phyloP scores from a whole-genome alignment of 2,888 invertebrate species.

The Cyclophora albipunctata region DNA sequence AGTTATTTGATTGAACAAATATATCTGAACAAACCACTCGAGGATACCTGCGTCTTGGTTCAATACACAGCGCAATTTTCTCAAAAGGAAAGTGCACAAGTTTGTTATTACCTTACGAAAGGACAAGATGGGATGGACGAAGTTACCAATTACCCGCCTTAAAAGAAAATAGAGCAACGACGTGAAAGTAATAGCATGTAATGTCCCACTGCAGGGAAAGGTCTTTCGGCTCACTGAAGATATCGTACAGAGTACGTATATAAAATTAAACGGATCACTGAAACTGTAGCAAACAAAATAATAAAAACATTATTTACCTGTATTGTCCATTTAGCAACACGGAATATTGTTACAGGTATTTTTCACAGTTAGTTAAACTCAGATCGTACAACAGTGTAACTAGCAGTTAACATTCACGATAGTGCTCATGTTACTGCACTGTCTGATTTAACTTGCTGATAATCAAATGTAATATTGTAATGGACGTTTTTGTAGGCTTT shows the following conservation, averaged over 20 bases:
- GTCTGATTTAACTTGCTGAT: conserved; percentile 39
- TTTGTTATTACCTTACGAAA: no score
- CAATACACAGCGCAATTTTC: background rate
- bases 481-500: conserved; percentile 36
- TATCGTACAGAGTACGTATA: no score
- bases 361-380: conserved; percentile 23
- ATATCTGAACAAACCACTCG: background rate
- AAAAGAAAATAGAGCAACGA: no score
- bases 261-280: no score
- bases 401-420: conserved; percentile 23
- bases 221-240: no score
- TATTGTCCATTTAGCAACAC: conserved; percentile 6
- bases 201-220: no score
- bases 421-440: conserved; percentile 22
- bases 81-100: background rate
- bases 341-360: conserved; percentile 8
- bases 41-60: background rate
- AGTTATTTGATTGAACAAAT: background rate
- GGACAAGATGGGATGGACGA: no score
- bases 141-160: no score
- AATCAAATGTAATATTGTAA: conserved; percentile 45
- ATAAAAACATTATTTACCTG: conserved; percentile 4
- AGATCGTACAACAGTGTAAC: conserved; percentile 12
- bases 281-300: background rate
- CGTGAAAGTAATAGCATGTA: no score